phyloP scores from a whole-genome alignment of 2,888 invertebrate genomes.

The Labia minor region DNA sequence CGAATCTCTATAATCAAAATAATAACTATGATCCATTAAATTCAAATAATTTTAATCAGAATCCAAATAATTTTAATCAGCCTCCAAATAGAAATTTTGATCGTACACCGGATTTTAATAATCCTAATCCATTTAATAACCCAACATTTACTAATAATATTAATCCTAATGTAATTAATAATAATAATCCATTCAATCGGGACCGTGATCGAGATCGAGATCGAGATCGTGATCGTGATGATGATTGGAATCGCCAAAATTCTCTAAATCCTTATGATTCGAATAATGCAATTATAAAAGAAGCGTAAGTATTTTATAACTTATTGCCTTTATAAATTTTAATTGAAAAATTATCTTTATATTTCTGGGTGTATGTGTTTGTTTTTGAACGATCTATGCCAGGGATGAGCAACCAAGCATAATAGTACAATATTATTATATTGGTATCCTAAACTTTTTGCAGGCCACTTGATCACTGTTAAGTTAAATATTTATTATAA shows the following conservation, averaged over 20 bases:
- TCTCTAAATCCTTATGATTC: background rate
- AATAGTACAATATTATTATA: no score
- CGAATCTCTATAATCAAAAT: background rate
- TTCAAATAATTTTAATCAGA: no score
- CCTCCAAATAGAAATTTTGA: background rate
- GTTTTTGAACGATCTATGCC: no score
- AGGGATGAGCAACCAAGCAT: no score
- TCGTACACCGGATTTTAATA: background rate
- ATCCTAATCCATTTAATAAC: background rate
- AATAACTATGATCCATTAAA: background rate
- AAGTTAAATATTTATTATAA: no score
- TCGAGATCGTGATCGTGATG: slow-evolving; percentile 26
- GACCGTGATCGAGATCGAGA: slow-evolving; percentile 27
- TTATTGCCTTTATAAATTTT: background rate
- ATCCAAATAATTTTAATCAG: background rate
- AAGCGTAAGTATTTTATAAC: slow-evolving; percentile 31
- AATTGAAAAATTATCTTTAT: background rate
- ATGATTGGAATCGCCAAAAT: slow-evolving; percentile 23
- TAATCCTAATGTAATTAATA: slow-evolving; percentile 28
- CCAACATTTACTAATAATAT: background rate
- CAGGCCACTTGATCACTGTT: no score
- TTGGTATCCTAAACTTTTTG: no score
- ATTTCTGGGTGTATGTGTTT: no score
- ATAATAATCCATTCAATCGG: slow-evolving; percentile 27
- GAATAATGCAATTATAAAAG: slow-evolving; percentile 33